Evolutionary conservation across 2,888 invertebrate genomes (phyloP).

Genomic region (Danaus chrysippus): DNA sequence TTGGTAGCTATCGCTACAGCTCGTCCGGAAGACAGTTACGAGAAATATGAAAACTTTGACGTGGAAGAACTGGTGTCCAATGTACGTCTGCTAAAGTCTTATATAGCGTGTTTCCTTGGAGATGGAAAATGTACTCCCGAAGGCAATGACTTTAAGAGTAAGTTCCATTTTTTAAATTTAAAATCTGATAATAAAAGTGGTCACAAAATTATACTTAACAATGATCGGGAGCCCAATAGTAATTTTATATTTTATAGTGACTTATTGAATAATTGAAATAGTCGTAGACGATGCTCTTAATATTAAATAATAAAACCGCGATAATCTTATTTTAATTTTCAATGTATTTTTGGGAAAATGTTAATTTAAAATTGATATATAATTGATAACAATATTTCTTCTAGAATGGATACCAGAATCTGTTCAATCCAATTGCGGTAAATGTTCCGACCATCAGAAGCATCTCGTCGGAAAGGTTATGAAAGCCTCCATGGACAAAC

Average conservation of each 20-base stretch:
- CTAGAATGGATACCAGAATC: slow-evolving; percentile 49
- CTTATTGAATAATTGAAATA: no score
- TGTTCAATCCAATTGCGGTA: slow-evolving; percentile 65
- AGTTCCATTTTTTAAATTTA: slow-evolving; percentile 26
- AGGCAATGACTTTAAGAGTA: slow-evolving; percentile 47
- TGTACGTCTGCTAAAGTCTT: slow-evolving; percentile 38
- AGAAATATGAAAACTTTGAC: slow-evolving; percentile 45
- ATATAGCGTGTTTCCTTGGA: slow-evolving; percentile 41
- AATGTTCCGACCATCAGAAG: slow-evolving; percentile 82
- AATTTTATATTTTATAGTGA: no score
- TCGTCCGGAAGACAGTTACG: slow-evolving; percentile 40
- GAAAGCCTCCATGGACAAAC: slow-evolving; percentile 77
- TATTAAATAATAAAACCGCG: no score
- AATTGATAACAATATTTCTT: slow-evolving; percentile 11
- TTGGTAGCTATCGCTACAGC: slow-evolving; percentile 38
- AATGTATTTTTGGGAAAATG: no score
- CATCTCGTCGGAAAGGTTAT: slow-evolving; percentile 75
- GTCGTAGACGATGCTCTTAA: no score
- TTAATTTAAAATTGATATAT: no score
- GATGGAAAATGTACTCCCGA: slow-evolving; percentile 50
- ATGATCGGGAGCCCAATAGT: no score
- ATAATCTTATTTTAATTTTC: no score
- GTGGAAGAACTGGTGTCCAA: slow-evolving; percentile 39
- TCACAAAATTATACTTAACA: no score
- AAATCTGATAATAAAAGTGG: neutral